These are phyloP conservation scores for Hesperophylax magnus DNA, from an alignment of 1,140 invertebrate genomes.

Conservation along the genomic window DNA sequence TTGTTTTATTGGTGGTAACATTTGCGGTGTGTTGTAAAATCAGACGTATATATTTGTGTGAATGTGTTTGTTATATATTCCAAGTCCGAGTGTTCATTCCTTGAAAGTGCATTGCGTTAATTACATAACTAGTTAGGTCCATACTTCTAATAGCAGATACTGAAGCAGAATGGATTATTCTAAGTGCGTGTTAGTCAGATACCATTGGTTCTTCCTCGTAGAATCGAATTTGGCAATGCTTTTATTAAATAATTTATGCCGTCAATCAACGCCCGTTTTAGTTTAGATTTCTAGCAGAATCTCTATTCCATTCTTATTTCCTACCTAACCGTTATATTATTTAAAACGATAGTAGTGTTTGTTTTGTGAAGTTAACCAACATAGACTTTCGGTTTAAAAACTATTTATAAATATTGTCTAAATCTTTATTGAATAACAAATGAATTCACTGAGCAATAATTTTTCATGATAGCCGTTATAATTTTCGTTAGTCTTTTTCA, in stretches of 20 bases:
- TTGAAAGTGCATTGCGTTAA: background rate
- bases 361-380: no score
- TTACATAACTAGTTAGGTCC: background rate
- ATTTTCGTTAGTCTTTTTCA: no score
- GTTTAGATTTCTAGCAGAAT: background rate
- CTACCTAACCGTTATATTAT: background rate
- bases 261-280: no score
- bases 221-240: background rate
- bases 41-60: background rate
- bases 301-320: conserved; percentile 2
- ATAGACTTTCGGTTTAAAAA: no score
- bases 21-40: no score
- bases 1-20: no score
- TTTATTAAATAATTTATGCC: background rate
- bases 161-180: background rate
- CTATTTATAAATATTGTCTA: no score
- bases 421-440: no score
- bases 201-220: background rate
- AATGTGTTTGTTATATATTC: conserved; percentile 22
- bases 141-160: background rate
- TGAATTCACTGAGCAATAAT: no score
- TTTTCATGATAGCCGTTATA: no score
- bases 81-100: conserved; percentile 31
- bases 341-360: no score
- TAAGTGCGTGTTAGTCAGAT: background rate